phyloP scores from a whole-genome alignment of 2,113 vertebrate genomes.

The Xenotilapia longispinis region DNA sequence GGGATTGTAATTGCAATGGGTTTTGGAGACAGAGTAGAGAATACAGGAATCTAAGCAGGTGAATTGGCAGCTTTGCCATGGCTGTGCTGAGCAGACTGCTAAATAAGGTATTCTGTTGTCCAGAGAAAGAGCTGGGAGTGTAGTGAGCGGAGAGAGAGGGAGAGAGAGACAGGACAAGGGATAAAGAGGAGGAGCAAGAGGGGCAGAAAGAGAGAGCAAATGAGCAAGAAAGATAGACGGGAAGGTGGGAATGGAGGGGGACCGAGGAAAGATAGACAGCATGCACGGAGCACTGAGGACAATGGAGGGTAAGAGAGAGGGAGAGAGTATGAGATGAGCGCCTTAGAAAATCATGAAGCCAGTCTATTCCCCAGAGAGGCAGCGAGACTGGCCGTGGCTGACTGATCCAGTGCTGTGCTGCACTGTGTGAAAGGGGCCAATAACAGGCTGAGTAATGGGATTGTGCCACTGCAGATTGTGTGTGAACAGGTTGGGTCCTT shows the following conservation, averaged over 20 bases:
- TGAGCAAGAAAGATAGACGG: not conserved
- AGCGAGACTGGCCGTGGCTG: conserved; percentile 44
- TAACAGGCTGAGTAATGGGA: conserved; percentile 68
- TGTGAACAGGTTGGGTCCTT: conserved; percentile 62
- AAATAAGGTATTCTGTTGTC: conserved; percentile 59
- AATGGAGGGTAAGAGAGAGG: conserved; percentile 26
- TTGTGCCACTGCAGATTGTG: conserved; percentile 64
- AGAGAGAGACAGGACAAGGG: not conserved
- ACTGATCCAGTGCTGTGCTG: conserved; percentile 56
- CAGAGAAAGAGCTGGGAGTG: conserved; percentile 19
- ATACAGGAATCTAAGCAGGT: conserved; percentile 56
- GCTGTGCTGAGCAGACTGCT: conserved; percentile 57
- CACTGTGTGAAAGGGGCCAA: conserved; percentile 61
- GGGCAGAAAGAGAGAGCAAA: not conserved
- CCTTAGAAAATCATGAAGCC: conserved; percentile 60
- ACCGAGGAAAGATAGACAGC: not conserved
- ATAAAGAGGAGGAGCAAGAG: not conserved
- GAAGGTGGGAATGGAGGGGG: not conserved
- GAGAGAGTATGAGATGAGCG: conserved; percentile 35
- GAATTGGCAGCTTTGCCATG: conserved; percentile 58
- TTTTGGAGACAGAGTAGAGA: conserved; percentile 43
- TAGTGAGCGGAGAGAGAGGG: not conserved
- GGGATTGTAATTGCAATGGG: conserved; percentile 48
- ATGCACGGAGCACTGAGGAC: conserved; percentile 9
- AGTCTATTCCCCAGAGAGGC: conserved; percentile 52